Evolutionary conservation across 2,888 invertebrate species (phyloP), one percentile per base, ranked within the genome.

Genomic region (Agrotis puta): DNA sequence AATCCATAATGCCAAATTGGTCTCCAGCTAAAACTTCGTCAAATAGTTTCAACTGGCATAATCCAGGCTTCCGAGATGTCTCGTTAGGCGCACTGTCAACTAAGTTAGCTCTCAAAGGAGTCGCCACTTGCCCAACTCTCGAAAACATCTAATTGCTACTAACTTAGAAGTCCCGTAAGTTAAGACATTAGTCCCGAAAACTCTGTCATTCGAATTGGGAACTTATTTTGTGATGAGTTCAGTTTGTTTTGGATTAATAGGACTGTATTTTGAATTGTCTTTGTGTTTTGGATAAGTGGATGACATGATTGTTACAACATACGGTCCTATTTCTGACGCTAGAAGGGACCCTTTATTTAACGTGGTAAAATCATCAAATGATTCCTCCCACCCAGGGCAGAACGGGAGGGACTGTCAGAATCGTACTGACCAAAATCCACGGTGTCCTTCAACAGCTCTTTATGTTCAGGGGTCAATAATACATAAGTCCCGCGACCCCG

Each of bases 61-160:
- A 81, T 79, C 73, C 65, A 70, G 59, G 9, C 53, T 59, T 79
- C 62, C 56, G 70, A 70, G 76, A 54, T 54, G 48, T 69, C 77
- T 81, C 77, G 77, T 86, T 79, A 82, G 74, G 67, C 20, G 63
- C 53, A 50, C 70, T 74, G 81, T 64, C 84, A 72, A 71, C 79
- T 66, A 66, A 85, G 73, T 83, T 77, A 70, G 70, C 59, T 70
- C 85, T 63, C 70, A 9, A 33, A 58, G 73, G 81, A 73, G 45
- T 67, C 64, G 20, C 75, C 82, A 78, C 75, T 81, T 81, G 58
- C 56, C 45, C 47, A 67, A 74, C 68, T 82, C 79, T 76, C 75
- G 74, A 77, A 83, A 83, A 85, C 66, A 74, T 57, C 69, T 86
- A 86, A 86, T 86, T 87, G 80, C 64, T 53, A 65, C 68, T 75